phyloP scores from a whole-genome alignment of 2,113 vertebrate species.

The Corydoras sp. region DNA sequence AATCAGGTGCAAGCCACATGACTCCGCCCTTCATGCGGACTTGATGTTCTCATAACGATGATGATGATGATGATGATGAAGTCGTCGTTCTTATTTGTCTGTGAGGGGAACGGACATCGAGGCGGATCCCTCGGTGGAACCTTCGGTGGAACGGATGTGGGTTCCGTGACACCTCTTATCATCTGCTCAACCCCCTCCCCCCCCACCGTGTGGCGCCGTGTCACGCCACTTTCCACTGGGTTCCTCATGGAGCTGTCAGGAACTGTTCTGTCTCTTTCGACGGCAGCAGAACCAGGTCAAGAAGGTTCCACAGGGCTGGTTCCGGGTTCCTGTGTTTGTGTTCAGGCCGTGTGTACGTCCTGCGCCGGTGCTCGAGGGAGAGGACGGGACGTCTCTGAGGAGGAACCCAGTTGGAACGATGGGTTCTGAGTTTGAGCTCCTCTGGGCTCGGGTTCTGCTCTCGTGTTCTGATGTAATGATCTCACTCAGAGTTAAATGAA shows the following conservation, averaged over 20 bases:
- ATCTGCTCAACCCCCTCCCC: neutral
- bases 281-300: too few species aligned
- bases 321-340: neutral
- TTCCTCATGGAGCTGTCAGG: too few species aligned
- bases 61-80: neutral
- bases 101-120: neutral
- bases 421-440: conserved; percentile 32
- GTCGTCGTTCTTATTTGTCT: neutral
- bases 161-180: neutral
- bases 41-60: neutral
- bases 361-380: neutral
- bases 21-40: neutral
- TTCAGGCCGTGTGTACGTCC: too few species aligned
- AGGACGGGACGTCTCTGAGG: conserved; percentile 12
- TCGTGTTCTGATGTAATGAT: conserved; percentile 45
- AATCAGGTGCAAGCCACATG: too few species aligned
- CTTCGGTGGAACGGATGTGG: neutral
- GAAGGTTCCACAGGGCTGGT: neutral
- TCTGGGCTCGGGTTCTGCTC: conserved; percentile 22
- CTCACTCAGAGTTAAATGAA: conserved; percentile 35
- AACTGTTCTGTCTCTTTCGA: too few species aligned
- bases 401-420: conserved; percentile 22
- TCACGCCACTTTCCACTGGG: neutral
- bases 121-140: neutral
- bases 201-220: neutral